Base-by-base conservation (phyloP, 2,888 invertebrate genomes). In the Coremacera marginata region DNA sequence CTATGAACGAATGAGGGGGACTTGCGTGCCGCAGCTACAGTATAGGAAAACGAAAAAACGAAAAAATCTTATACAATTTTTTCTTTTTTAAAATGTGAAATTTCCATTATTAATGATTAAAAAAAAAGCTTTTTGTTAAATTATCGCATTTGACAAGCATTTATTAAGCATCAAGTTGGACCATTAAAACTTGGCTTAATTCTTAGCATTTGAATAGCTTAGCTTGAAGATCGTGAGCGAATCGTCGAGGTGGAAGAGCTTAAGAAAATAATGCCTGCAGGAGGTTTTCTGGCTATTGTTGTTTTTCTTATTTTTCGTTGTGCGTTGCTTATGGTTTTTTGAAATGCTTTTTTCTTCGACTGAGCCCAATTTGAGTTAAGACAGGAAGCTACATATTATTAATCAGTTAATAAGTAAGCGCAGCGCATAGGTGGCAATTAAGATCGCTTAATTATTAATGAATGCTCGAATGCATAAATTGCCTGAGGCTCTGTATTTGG, bases 21-120 rank as follows among this genome's bases (percentile, higher is more conserved):
- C 55, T 55, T 14, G 68, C 68, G 19, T 34, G 68, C 25, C 25
- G 51, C 25, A 22, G 68, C 51, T 65, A 19, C 37, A 14, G 19
- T 2, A 19, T 14, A 22, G n/a, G 5, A 55, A 19, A 22, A 7
- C 14, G 9, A 22, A 11, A 25, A 22, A 25, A 16, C 57, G 57
- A 31, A 9, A 11, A 63, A 65, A 77, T 55, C 16, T 65, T 11
- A 60, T 63, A 78, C n/a, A n/a, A n/a, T n/a, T n/a, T n/a, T n/a
- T n/a, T n/a, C 75, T 74, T 71, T 63, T 75, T 72, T 70, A 57
- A 84, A 84, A 82, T 83, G 81, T 83, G 80, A 82, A 86, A 86
- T 84, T 86, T 83, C 86, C 84, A 85, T 86, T 86, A 85, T 85
- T 85, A 83, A 85, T 85, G 85, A 82, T 82, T 86, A 83, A 82